Conservation (phyloP, 2,888 invertebrate species). For the Epinotia bilunana region DNA sequence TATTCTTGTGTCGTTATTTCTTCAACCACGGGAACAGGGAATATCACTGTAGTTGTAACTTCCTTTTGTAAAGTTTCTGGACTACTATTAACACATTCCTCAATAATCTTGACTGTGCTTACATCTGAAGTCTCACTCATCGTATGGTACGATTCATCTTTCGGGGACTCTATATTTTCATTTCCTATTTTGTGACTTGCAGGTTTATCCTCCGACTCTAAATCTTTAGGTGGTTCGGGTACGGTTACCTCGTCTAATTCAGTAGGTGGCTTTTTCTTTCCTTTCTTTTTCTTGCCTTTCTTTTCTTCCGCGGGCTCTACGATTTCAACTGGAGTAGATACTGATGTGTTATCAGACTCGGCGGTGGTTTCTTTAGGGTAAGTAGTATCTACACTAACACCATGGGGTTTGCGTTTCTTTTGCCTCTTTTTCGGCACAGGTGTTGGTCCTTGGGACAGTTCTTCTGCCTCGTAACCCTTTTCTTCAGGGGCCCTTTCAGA, state of each 20-base stretch:
- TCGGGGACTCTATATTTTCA: slow-evolving; percentile 81
- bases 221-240: slow-evolving; percentile 48
- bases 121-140: slow-evolving; percentile 85
- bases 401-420: slow-evolving; percentile 72
- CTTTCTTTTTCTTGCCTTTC: slow-evolving; percentile 78
- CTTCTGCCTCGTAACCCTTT: slow-evolving; percentile 90
- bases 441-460: slow-evolving; percentile 74
- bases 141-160: slow-evolving; percentile 85
- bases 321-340: slow-evolving; percentile 63
- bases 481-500: slow-evolving; percentile 80
- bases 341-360: slow-evolving; percentile 70
- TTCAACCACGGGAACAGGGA: slow-evolving; percentile 85
- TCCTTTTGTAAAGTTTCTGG: slow-evolving; percentile 75
- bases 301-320: slow-evolving; percentile 58
- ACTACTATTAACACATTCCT: slow-evolving; percentile 85
- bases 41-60: slow-evolving; percentile 82
- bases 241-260: slow-evolving; percentile 58
- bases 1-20: slow-evolving; percentile 84
- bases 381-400: slow-evolving; percentile 71
- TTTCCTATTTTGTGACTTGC: slow-evolving; percentile 78
- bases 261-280: slow-evolving; percentile 75
- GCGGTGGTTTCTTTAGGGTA: slow-evolving; percentile 73
- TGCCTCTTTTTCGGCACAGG: slow-evolving; percentile 81
- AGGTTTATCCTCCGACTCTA: slow-evolving; percentile 58
- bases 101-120: slow-evolving; percentile 86